A percentile compares a stretch with the other conserved stretches of the same genome.
phyloP scores from a whole-genome alignment of 2,113 vertebrate genomes.

The Sminthopsis crassicaudata region DNA sequence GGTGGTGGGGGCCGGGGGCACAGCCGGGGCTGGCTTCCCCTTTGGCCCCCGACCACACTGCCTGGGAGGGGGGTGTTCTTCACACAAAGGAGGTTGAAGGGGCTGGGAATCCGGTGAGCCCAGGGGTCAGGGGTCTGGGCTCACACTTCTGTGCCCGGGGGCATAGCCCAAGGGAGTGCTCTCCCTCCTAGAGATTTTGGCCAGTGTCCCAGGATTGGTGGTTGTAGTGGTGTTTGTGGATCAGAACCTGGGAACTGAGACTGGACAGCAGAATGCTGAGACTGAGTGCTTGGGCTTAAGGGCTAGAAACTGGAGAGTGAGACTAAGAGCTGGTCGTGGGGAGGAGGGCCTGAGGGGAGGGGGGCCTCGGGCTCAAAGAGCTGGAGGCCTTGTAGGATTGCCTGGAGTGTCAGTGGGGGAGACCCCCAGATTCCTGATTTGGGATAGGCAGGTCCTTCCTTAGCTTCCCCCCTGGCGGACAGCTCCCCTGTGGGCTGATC shows the following conservation, averaged over 20 bases:
- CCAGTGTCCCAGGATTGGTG: conserved; percentile 62
- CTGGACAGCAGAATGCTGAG: background rate
- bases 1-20: conserved; percentile 62
- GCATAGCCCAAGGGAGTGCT: conserved; percentile 65
- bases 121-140: conserved; percentile 75
- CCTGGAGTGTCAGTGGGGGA: conserved; percentile 57
- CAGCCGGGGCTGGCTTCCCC: conserved; percentile 61
- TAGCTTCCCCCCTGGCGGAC: conserved; percentile 66
- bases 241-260: conserved; percentile 45
- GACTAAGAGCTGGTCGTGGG: conserved; percentile 25
- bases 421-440: conserved; percentile 53
- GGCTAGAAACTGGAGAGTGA: background rate
- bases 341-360: background rate
- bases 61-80: conserved; percentile 48
- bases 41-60: conserved; percentile 64
- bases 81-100: conserved; percentile 75
- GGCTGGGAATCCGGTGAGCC: conserved; percentile 38
- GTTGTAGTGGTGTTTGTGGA: conserved; percentile 25
- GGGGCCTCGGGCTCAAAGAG: conserved; percentile 3
- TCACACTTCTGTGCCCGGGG: conserved; percentile 66
- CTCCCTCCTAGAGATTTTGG: conserved; percentile 65
- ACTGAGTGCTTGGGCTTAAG: background rate
- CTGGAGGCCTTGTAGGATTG: conserved; percentile 50
- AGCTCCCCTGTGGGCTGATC: conserved; percentile 71
- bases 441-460: conserved; percentile 66